These are phyloP conservation scores for Hypsopygia costalis DNA, from an alignment of 2,888 invertebrate species.

Conservation along the genomic window DNA sequence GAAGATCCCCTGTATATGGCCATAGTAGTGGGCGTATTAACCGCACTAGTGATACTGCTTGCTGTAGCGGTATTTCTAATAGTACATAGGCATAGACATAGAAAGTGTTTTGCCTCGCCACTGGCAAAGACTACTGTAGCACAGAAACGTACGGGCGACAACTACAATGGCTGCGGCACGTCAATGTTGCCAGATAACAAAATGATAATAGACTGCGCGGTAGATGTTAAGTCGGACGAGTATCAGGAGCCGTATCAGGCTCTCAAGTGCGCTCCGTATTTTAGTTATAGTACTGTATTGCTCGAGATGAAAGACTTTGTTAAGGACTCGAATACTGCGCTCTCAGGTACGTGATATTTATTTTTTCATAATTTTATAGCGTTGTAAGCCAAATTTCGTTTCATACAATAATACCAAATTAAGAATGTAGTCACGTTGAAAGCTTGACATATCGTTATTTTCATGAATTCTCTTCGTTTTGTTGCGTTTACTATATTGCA, in stretches of 20 bases:
- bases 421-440: no score
- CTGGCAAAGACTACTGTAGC: slow-evolving; percentile 72
- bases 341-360: slow-evolving; percentile 53
- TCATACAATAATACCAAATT: no score
- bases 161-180: slow-evolving; percentile 76
- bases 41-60: slow-evolving; percentile 86
- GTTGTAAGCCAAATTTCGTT: no score
- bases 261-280: slow-evolving; percentile 87
- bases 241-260: slow-evolving; percentile 91
- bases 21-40: slow-evolving; percentile 88
- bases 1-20: slow-evolving; percentile 88
- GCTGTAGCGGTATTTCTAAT: slow-evolving; percentile 87
- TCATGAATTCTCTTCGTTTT: no score
- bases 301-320: slow-evolving; percentile 87
- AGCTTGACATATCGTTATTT: no score
- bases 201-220: slow-evolving; percentile 77
- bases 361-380: no score
- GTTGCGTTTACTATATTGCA: no score
- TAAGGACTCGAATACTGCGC: slow-evolving; percentile 63
- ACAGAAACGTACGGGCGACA: slow-evolving; percentile 75
- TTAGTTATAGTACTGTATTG: slow-evolving; percentile 87
- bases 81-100: slow-evolving; percentile 84
- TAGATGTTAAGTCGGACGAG: slow-evolving; percentile 84
- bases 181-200: slow-evolving; percentile 77
- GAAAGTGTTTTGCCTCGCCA: slow-evolving; percentile 87